Evolutionary conservation across 2,113 vertebrate species (phyloP).

Genomic region (Empidonax traillii): DNA sequence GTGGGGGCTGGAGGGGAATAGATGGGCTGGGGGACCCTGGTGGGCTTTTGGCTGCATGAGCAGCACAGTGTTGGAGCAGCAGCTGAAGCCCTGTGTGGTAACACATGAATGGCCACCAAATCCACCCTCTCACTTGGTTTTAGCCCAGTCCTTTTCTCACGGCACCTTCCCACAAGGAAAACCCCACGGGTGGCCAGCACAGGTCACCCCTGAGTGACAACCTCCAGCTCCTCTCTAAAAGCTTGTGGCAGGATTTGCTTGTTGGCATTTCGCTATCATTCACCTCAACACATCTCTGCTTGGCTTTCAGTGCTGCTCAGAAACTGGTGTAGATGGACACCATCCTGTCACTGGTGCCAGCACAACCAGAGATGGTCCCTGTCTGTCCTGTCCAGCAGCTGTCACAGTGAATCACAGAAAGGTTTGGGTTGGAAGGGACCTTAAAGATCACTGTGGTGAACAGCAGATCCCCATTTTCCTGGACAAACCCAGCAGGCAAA

Average conservation of each 20-base stretch:
- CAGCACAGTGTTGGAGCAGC: background rate
- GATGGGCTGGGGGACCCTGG: background rate
- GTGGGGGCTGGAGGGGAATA: background rate
- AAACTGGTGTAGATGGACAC: background rate
- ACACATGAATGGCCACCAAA: background rate
- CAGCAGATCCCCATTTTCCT: background rate
- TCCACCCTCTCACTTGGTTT: background rate
- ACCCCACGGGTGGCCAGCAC: background rate
- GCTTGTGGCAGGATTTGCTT: background rate
- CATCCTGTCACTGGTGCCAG: background rate
- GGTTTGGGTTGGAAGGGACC: background rate
- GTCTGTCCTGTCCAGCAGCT: background rate
- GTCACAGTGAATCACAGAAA: background rate
- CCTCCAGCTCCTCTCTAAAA: background rate
- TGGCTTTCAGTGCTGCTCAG: background rate
- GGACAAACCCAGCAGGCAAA: background rate
- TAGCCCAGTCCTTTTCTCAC: background rate
- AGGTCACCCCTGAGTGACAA: background rate
- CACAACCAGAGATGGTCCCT: background rate
- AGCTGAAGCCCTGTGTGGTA: background rate
- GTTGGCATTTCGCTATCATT: background rate
- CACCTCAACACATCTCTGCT: background rate
- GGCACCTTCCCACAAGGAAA: background rate
- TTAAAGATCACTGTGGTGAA: background rate
- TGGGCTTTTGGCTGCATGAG: background rate